These are phyloP conservation scores for Alexandromys fortis DNA, from an alignment of 2,113 vertebrate genomes.

Conservation along the genomic window DNA sequence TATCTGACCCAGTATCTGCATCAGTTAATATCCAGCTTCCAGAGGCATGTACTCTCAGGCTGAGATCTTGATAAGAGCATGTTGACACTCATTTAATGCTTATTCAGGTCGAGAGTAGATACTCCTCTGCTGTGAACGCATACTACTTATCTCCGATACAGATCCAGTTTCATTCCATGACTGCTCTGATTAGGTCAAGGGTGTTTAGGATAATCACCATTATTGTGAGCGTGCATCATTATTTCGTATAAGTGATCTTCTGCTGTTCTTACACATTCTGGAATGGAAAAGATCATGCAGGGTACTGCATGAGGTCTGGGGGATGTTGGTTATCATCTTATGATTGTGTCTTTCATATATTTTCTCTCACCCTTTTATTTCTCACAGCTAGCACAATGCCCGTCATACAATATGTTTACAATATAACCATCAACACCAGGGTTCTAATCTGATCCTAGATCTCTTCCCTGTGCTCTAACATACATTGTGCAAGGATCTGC, in stretches of 20 bases:
- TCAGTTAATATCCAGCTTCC: not conserved
- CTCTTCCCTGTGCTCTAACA: not conserved
- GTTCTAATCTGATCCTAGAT: not conserved
- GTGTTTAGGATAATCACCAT: not conserved
- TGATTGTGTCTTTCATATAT: not conserved
- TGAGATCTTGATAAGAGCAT: not conserved
- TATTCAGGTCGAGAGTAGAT: not conserved
- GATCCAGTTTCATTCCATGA: not conserved
- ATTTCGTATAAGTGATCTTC: too few species aligned
- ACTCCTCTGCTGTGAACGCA: not conserved
- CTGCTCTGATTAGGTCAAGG: not conserved
- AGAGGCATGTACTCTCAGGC: not conserved
- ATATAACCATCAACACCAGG: not conserved
- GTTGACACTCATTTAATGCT: not conserved
- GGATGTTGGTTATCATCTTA: not conserved
- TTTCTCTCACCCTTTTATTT: constrained; percentile 7
- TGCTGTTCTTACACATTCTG: not conserved
- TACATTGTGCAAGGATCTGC: not conserved
- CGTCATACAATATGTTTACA: not conserved
- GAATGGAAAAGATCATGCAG: not conserved
- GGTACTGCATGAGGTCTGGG: not conserved
- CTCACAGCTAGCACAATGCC: not conserved
- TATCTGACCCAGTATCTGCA: fast-evolving
- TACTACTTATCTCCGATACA: not conserved
- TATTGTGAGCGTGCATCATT: not conserved